Evolutionary conservation across 2,888 invertebrate species (phyloP).

Genomic region (Conchocele bisecta): DNA sequence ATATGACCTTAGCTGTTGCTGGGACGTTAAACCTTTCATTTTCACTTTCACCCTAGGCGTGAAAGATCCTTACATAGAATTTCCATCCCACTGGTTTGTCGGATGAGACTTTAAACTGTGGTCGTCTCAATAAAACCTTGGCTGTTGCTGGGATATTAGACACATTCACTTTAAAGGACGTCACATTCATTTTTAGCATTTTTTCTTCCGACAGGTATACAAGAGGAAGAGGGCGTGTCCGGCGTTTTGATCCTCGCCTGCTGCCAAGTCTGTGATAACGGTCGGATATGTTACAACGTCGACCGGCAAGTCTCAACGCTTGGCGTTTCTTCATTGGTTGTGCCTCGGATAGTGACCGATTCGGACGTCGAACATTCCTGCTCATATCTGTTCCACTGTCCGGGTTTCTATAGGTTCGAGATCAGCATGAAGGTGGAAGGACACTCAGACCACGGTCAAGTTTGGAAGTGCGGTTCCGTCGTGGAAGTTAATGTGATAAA

Average conservation of each 20-base stretch:
- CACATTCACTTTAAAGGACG: no score
- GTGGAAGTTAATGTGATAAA: conserved; percentile 50
- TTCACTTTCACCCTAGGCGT: no score
- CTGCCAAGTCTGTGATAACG: conserved; percentile 56
- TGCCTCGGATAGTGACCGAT: conserved; percentile 50
- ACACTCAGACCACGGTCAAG: background rate
- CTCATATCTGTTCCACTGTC: conserved; percentile 51
- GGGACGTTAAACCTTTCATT: no score
- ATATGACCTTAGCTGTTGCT: no score
- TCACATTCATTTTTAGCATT: no score
- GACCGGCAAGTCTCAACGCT: conserved; percentile 31
- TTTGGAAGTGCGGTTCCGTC: conserved; percentile 47
- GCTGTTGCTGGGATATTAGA: no score
- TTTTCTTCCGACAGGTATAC: no score
- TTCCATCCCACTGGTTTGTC: no score
- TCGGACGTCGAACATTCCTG: conserved; percentile 50
- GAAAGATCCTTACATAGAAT: no score
- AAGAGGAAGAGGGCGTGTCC: conserved; percentile 6
- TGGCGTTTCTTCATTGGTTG: conserved; percentile 43
- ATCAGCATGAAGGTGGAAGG: conserved; percentile 39
- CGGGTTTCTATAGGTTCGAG: conserved; percentile 57
- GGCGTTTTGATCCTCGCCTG: conserved; percentile 39
- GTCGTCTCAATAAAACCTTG: no score
- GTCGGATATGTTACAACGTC: conserved; percentile 13
- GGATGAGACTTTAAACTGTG: no score